These are phyloP conservation scores for Callocephalon fimbriatum DNA, from an alignment of 2,113 vertebrate species.

Conservation along the genomic window DNA sequence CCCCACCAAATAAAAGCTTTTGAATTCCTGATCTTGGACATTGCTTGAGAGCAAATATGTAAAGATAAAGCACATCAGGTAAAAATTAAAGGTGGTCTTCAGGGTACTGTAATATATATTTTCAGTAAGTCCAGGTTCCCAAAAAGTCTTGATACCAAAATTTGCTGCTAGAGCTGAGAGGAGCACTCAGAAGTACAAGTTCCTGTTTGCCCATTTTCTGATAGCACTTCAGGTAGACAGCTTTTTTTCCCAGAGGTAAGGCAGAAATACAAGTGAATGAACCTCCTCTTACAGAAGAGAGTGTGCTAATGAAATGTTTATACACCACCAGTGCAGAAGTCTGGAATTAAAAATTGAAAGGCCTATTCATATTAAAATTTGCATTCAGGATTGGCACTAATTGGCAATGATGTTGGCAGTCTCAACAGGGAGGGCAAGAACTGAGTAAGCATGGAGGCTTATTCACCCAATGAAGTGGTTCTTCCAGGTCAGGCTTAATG, in stretches of 20 bases:
- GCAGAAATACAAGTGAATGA: slow-evolving; percentile 8
- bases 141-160: not conserved
- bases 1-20: not conserved
- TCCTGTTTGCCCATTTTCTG: not conserved
- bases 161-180: not conserved
- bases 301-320: slow-evolving; percentile 65
- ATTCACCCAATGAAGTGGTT: not conserved
- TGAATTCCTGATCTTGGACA: not conserved
- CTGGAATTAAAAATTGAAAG: slow-evolving; percentile 65
- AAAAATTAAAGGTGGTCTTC: not conserved
- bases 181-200: not conserved
- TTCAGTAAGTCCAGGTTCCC: not conserved
- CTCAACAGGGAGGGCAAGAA: slow-evolving; percentile 38
- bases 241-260: not conserved
- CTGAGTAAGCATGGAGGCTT: not conserved
- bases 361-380: slow-evolving; percentile 55
- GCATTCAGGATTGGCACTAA: slow-evolving; percentile 71
- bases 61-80: not conserved
- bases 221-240: not conserved
- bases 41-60: not conserved
- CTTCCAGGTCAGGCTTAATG: slow-evolving; percentile 40
- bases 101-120: not conserved
- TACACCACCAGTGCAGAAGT: slow-evolving; percentile 16
- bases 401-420: slow-evolving; percentile 57
- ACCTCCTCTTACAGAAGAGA: not conserved